phyloP scores from a whole-genome alignment of 1,140 invertebrate species.

The Watersipora subatra region DNA sequence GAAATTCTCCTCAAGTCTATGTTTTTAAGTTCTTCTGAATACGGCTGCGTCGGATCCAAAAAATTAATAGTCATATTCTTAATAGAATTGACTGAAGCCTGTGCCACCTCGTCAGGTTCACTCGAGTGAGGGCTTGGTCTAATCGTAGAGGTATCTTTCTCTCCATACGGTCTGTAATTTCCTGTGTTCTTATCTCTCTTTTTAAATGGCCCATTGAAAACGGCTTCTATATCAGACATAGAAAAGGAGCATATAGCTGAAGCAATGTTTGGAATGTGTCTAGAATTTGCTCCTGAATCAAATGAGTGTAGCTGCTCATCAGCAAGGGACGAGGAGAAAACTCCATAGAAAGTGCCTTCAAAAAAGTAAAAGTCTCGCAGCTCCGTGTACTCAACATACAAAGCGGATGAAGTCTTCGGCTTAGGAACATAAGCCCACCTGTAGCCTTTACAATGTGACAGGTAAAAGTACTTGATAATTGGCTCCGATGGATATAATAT shows the following conservation, averaged over 20 bases:
- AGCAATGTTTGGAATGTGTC: background rate
- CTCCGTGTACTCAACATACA: background rate
- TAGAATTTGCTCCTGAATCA: background rate
- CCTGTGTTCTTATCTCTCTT: background rate
- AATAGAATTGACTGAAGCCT: background rate
- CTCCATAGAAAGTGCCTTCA: background rate
- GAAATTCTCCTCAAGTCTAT: background rate
- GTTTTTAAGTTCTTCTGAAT: background rate
- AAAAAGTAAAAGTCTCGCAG: background rate
- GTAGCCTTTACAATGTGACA: background rate
- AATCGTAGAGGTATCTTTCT: background rate
- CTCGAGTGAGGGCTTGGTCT: background rate
- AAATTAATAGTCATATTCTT: background rate
- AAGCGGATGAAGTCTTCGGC: background rate
- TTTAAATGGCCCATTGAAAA: background rate
- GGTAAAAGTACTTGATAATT: background rate
- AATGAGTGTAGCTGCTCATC: background rate
- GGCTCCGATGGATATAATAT: background rate
- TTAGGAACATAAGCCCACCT: background rate
- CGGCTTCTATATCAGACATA: background rate
- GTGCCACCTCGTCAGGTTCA: background rate
- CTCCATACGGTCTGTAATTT: background rate
- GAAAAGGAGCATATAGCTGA: background rate
- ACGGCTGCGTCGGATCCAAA: background rate
- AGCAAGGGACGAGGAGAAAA: background rate